Percentiles rank a stretch among this genome's conserved stretches.
Evolutionary conservation across 2,888 invertebrate species (phyloP).

Genomic region (Lasioglossum villosulum): DNA sequence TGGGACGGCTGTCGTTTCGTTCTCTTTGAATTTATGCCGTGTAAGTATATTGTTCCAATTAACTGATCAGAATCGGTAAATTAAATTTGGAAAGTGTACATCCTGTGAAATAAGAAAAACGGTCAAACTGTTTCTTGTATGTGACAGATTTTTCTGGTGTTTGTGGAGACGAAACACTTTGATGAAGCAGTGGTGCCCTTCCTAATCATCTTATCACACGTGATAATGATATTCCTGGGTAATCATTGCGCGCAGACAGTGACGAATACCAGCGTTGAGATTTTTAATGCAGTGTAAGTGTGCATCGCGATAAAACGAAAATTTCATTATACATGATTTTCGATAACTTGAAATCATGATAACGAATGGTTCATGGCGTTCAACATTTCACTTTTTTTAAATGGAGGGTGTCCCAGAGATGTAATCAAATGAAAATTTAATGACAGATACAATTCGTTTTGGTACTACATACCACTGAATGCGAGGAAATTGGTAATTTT

Average conservation of each 20-base stretch:
- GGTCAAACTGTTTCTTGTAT: neutral
- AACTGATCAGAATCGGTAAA: neutral
- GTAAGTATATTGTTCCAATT: neutral
- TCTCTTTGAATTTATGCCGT: neutral
- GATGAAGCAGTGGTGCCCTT: neutral
- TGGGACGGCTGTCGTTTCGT: neutral
- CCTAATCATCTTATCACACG: neutral
- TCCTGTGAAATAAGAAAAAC: neutral
- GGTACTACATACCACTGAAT: neutral
- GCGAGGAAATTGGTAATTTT: neutral
- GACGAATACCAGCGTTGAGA: neutral
- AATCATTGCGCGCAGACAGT: neutral
- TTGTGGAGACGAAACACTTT: neutral
- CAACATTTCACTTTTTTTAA: neutral
- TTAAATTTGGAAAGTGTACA: neutral
- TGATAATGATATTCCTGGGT: neutral
- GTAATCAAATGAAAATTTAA: neutral
- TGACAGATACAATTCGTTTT: neutral
- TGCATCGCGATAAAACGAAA: neutral
- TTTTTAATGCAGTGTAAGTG: neutral
- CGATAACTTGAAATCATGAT: neutral
- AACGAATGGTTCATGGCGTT: neutral
- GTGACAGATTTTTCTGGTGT: neutral
- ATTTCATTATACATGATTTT: neutral
- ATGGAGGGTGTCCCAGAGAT: neutral